These are phyloP conservation scores for Pyrocephalus nanus DNA, from an alignment of 2,797 vertebrate species.

Conservation along the genomic window DNA sequence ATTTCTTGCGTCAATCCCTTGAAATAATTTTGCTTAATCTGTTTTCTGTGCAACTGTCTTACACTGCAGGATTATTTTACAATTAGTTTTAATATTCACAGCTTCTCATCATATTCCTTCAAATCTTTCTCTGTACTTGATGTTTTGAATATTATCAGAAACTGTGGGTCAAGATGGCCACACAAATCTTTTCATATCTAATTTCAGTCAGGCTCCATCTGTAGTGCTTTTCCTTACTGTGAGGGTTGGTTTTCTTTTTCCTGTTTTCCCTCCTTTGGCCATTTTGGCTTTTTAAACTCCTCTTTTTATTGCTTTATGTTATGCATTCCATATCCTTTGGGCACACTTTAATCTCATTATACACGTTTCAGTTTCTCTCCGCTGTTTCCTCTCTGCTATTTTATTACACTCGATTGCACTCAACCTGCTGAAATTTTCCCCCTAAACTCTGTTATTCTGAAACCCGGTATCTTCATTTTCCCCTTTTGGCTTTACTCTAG, in stretches of 20 bases:
- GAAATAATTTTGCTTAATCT: neutral
- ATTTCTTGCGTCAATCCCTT: neutral
- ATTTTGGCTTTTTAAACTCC: neutral
- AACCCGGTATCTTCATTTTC: neutral
- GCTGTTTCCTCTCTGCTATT: slow-evolving; percentile 35
- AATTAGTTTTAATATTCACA: neutral
- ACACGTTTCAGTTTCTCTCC: slow-evolving; percentile 23
- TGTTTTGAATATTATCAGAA: neutral
- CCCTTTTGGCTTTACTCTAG: slow-evolving; percentile 8
- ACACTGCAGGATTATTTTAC: neutral
- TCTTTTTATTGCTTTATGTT: neutral
- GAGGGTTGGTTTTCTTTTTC: neutral
- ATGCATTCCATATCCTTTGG: slow-evolving; percentile 52
- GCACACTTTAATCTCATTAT: slow-evolving; percentile 60
- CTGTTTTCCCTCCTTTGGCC: neutral
- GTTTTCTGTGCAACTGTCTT: neutral
- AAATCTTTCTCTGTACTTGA: neutral
- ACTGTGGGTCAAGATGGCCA: neutral
- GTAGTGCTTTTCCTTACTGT: neutral
- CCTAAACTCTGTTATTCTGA: slow-evolving; percentile 14
- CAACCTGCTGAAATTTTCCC: slow-evolving; percentile 1
- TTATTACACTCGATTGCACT: slow-evolving; percentile 22
- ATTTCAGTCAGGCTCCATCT: neutral
- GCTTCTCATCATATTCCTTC: neutral
- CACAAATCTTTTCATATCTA: neutral